Conservation (phyloP, 2,797 vertebrate genomes). For the Lagorchestes hirsutus region DNA sequence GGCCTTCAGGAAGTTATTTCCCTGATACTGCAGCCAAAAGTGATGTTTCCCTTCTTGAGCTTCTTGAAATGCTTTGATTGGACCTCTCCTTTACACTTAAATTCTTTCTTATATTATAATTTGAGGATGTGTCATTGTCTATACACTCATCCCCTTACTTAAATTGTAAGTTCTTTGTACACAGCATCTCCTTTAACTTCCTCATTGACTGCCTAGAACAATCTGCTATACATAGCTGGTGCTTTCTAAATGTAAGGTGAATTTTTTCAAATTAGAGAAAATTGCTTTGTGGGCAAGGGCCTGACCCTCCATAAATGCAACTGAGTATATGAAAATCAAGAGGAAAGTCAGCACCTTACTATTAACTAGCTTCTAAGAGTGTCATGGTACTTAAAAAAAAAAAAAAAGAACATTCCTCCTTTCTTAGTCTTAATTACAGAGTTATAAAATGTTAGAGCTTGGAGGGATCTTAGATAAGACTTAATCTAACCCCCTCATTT, state of each 20-base stretch:
- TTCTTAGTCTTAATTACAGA: background rate
- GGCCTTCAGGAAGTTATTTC: background rate
- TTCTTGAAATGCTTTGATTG: background rate
- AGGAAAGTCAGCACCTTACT: background rate
- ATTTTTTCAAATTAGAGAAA: background rate
- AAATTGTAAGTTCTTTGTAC: background rate
- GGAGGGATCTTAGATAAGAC: background rate
- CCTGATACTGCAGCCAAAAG: background rate
- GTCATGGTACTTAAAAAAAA: background rate
- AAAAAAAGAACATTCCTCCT: background rate
- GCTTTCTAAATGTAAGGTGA: background rate
- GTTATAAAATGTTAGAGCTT: background rate
- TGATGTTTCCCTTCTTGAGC: background rate
- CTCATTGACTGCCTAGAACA: background rate
- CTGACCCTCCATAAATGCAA: background rate
- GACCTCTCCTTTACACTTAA: background rate
- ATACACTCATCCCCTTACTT: background rate
- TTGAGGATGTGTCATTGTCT: background rate
- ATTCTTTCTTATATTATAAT: background rate
- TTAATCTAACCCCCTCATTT: background rate
- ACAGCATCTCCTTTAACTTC: background rate
- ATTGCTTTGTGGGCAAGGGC: background rate
- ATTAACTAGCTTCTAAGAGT: background rate
- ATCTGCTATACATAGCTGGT: background rate
- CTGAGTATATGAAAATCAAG: background rate